Evolutionary conservation across 2,113 vertebrate species (phyloP), one percentile per base, ranked within the genome.

Genomic region (Ramphastos sulfuratus): DNA sequence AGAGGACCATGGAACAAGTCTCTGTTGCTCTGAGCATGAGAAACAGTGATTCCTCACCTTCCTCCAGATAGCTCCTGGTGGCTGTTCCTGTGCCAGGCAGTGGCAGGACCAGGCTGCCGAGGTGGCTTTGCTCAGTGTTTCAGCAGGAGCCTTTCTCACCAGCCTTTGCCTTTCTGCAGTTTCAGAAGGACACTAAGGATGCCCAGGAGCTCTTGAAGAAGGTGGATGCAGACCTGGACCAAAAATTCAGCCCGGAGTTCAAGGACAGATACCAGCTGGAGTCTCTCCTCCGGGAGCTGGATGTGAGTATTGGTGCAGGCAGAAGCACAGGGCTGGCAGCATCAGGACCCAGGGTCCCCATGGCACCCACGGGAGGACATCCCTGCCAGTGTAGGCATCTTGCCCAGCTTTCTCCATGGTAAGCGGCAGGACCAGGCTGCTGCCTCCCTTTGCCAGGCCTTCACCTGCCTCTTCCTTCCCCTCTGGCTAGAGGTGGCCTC

Each of bases 211-310:
- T 99, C 92, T 95, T 99, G 94, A 98, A 97, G 96, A 98, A 98
- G 25, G 97, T 99, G 95, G 98, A 99, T 14, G 98, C 96, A 0
- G 99, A 99, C 52, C 94, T 99, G 95, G 98, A 97, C 94, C 99
- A 99, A 92, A 99, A 99, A 78, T 99, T 98, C 95, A 99, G 97
- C 95, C 99, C 99, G 0, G 99, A 99, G 84, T 99, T 99, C 96
- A 99, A 99, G 95, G 99, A 99, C 80, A 97, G 98, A 81, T 99
- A 99, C 91, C 99, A 99, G 97, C 98, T 98, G 5, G 98, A 99
- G 52, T 97, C 98, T 24, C 97, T 99, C 69, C 97, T 99, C 35
- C 83, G 88, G 52, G 99, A 99, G 59, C 95, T 99, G 73, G 98
- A 99, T 31, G 99, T 99, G 97, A 98, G 98, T 96, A 82, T 18